phyloP scores from a whole-genome alignment of 2,797 vertebrate genomes.

The Protosalanx chinensis region DNA sequence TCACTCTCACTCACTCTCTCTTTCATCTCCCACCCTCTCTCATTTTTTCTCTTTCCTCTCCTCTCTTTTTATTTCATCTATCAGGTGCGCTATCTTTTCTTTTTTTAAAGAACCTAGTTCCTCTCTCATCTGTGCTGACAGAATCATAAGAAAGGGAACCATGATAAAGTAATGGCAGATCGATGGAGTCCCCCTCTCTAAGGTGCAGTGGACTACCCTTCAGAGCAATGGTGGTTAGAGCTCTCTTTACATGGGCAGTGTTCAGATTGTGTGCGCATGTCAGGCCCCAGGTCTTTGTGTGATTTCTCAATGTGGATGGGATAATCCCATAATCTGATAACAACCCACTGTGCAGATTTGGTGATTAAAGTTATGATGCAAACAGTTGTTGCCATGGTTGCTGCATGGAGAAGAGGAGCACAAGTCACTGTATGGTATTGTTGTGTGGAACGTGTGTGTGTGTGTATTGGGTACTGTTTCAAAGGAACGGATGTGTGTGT shows the following conservation, averaged over 20 bases:
- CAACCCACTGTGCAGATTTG: constrained; percentile 71
- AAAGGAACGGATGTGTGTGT: neutral
- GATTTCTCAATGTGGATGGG: constrained; percentile 63
- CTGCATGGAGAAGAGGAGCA: constrained; percentile 43
- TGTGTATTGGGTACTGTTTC: neutral
- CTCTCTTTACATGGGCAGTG: neutral
- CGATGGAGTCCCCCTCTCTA: no score
- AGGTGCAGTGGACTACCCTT: no score
- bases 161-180: neutral
- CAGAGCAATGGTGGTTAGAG: no score
- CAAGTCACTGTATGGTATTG: constrained; percentile 1
- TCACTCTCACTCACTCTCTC: neutral
- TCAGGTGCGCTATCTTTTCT: neutral
- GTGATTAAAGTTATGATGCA: constrained; percentile 72
- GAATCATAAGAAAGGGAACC: constrained; percentile 23
- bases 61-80: neutral
- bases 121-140: constrained; percentile 24
- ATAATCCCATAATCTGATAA: constrained; percentile 79
- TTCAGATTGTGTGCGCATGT: constrained; percentile 17
- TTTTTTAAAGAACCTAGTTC: constrained; percentile 34
- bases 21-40: neutral
- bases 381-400: constrained; percentile 65
- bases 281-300: constrained; percentile 45
- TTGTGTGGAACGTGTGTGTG: constrained; percentile 13
- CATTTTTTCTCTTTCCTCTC: neutral